Base-by-base conservation (phyloP, 2,113 vertebrate genomes). In the Archilochus colubris region DNA sequence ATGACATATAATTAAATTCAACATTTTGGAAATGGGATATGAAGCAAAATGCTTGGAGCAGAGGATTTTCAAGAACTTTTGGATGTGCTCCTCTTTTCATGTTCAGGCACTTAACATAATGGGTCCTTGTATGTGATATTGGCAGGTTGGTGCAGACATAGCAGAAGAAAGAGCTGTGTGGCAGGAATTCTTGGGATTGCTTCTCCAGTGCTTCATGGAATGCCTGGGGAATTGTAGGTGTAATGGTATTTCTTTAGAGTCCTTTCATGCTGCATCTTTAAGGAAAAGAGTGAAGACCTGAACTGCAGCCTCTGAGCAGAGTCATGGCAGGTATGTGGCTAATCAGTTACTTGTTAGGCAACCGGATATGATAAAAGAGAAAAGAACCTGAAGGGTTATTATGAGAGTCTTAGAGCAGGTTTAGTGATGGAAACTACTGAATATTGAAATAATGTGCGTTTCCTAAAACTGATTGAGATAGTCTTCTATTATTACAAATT, bases 1-100 rank as follows among this genome's bases (percentile, higher is more conserved):
- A 69, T 79, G 70, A 64, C 62, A 16, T 31, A 27, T 20, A 53
- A 48, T 87, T 50, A 50, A 76, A 54, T 54, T 51, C 40, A 40
- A 0, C 12, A 4, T 68, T 95, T 86, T 78, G 58, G 66, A 85
- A 85, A 76, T 1, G 13, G n/a, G 27, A 58, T 69, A 40, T 22
- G 40, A 82, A 78, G 64, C 12, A 12, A 88, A 75, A 50, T 28
- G 20, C 66, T 84, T 46, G 44, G 66, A 93, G 54, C 36, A 46
- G 53, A 86, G 74, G 16, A 30, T 89, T 94, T 92, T 81, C 80
- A 82, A 84, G 76, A 86, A 50, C 40, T 82, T 73, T 44, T 76
- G 84, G 46, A 58, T 79, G 63, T 0, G 1, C 19, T 86, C 40
- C 7, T 9, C 25, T 36, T 73, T 73, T 36, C 54, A 55, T 43